Evolutionary conservation across 1,140 invertebrate genomes (phyloP).

Genomic region (Portunus trituberculatus): DNA sequence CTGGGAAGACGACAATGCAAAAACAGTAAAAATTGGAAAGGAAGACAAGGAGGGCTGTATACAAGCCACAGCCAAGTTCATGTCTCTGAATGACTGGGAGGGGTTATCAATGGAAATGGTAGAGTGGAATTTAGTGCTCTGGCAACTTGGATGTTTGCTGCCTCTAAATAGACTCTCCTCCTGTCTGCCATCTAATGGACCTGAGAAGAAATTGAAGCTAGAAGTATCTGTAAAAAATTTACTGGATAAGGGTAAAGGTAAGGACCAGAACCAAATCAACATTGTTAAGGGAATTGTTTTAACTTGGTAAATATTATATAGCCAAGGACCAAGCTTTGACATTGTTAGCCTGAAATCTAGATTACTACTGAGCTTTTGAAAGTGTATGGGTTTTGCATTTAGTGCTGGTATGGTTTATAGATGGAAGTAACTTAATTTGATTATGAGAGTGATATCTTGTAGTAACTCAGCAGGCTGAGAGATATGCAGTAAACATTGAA

Average conservation of each 20-base stretch:
- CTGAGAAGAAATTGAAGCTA: conserved; percentile 14
- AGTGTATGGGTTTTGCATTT: neutral
- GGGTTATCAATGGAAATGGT: conserved; percentile 74
- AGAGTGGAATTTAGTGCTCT: conserved; percentile 75
- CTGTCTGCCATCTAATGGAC: neutral
- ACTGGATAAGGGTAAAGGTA: conserved; percentile 76
- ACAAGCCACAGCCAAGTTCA: neutral
- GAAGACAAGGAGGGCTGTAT: neutral
- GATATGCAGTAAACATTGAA: too few species aligned
- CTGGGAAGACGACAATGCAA: neutral
- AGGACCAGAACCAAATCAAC: neutral
- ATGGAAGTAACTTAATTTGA: too few species aligned
- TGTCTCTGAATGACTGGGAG: conserved; percentile 76
- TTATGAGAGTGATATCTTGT: too few species aligned
- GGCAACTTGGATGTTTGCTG: conserved; percentile 65
- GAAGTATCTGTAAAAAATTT: conserved; percentile 73
- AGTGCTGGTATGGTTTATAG: neutral
- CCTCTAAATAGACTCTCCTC: conserved; percentile 60
- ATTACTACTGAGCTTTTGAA: neutral
- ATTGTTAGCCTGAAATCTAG: neutral
- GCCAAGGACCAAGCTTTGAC: neutral
- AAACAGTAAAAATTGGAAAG: neutral
- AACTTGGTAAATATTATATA: too few species aligned
- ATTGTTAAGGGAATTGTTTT: neutral
- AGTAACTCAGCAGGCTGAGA: too few species aligned